These are phyloP conservation scores for Tarsius wallacei DNA, from an alignment of 2,797 vertebrate species.

Conservation along the genomic window DNA sequence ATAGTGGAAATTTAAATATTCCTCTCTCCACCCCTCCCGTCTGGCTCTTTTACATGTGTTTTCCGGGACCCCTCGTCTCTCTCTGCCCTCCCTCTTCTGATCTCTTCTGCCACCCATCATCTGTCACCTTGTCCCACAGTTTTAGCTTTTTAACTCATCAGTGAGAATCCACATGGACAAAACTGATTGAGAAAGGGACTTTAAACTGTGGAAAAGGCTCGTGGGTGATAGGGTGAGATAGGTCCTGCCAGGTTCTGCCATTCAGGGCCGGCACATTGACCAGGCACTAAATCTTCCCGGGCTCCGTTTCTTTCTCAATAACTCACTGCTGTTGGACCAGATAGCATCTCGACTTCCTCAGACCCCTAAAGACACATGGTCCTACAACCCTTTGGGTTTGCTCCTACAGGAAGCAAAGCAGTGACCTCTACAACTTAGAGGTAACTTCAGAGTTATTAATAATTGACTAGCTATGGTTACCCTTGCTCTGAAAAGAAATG, in stretches of 20 bases:
- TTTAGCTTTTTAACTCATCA: neutral
- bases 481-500: neutral
- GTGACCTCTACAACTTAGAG: neutral
- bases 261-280: neutral
- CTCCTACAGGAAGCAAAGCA: neutral
- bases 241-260: fast-evolving
- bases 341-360: neutral
- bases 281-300: neutral
- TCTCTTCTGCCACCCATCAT: neutral
- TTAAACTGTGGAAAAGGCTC: neutral
- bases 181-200: neutral
- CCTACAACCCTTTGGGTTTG: neutral
- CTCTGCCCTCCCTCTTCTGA: neutral
- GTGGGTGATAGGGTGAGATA: fast-evolving
- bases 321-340: too few species aligned
- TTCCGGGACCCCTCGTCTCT: fast-evolving
- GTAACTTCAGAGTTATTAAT: neutral
- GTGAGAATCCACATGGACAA: neutral
- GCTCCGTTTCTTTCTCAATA: neutral
- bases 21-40: fast-evolving
- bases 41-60: neutral
- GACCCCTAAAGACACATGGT: neutral
- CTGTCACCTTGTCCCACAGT: neutral
- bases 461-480: neutral
- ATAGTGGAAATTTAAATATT: neutral